Evolutionary conservation across 2,888 invertebrate species (phyloP).

Genomic region (Asteroscopus sphinx): DNA sequence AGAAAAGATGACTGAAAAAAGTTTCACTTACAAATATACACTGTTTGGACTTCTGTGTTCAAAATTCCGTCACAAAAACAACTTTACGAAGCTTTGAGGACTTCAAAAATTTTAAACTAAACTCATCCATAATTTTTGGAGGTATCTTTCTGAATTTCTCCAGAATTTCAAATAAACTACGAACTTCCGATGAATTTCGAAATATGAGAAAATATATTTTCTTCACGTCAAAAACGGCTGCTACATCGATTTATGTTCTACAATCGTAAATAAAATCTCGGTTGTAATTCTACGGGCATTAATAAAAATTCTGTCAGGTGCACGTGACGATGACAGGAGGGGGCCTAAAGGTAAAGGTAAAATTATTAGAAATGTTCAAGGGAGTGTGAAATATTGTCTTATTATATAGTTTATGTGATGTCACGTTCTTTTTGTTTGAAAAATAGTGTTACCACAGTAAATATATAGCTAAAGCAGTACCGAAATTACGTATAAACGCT

Average conservation of each 20-base stretch:
- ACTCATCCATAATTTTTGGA: constrained; percentile 33
- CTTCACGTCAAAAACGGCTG: constrained; percentile 12
- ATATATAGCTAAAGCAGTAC: too few relatives aligned
- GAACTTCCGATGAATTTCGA: constrained; percentile 16
- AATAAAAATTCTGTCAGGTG: constrained; percentile 41
- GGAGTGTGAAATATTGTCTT: constrained; percentile 35
- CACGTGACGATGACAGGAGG: constrained; percentile 38
- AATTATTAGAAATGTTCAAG: constrained; percentile 34
- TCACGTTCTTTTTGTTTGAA: constrained; percentile 8
- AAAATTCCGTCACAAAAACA: constrained; percentile 36
- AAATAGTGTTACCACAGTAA: background rate
- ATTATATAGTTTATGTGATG: constrained; percentile 23
- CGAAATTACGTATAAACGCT: too few relatives aligned
- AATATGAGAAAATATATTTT: constrained; percentile 15
- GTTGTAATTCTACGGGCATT: constrained; percentile 32
- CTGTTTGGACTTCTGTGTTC: constrained; percentile 15
- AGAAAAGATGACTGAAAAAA: too few relatives aligned
- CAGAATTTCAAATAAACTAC: constrained; percentile 25
- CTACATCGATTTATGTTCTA: constrained; percentile 21
- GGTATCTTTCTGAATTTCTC: constrained; percentile 15
- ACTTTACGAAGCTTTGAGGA: constrained; percentile 37
- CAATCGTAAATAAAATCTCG: constrained; percentile 28
- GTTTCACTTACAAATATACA: too few relatives aligned
- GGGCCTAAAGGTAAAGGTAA: constrained; percentile 15
- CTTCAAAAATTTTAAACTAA: constrained; percentile 36